These are phyloP conservation scores for Zele albiditarsus DNA, from an alignment of 2,888 invertebrate species.

Conservation along the genomic window DNA sequence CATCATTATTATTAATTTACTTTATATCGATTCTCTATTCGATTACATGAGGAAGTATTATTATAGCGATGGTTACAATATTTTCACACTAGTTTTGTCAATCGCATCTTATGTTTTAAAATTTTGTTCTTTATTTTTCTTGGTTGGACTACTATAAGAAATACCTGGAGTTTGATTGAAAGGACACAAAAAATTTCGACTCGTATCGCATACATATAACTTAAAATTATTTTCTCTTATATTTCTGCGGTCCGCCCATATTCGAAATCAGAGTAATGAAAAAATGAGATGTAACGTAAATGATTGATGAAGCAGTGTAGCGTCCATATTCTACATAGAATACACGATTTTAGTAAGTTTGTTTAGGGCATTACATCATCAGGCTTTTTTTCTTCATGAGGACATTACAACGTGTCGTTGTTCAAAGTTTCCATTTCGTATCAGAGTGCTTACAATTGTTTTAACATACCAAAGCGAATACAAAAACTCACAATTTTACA, in stretches of 20 bases:
- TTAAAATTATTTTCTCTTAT: not conserved
- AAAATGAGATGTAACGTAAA: not conserved
- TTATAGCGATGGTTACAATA: slow-evolving; percentile 1
- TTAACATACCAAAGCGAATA: not conserved
- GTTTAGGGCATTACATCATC: not conserved
- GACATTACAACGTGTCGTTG: not conserved
- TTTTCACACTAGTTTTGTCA: not conserved
- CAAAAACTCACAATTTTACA: slow-evolving; percentile 13
- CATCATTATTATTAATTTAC: not conserved
- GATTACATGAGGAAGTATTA: not conserved
- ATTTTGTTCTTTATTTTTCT: not conserved
- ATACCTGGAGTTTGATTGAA: not conserved
- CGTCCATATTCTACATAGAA: not conserved
- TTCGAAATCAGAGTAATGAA: not conserved
- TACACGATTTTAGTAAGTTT: not conserved
- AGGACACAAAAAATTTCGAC: not conserved
- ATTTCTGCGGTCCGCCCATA: slow-evolving; percentile 8
- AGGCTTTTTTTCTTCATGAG: not conserved
- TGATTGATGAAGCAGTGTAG: not conserved
- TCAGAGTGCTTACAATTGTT: not conserved
- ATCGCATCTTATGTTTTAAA: not conserved
- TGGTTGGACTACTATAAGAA: slow-evolving; percentile 3
- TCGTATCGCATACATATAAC: not conserved
- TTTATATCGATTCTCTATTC: not conserved
- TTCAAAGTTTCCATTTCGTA: not conserved